phyloP scores from a whole-genome alignment of 2,113 vertebrate species.

The Grammomys dolichurus region DNA sequence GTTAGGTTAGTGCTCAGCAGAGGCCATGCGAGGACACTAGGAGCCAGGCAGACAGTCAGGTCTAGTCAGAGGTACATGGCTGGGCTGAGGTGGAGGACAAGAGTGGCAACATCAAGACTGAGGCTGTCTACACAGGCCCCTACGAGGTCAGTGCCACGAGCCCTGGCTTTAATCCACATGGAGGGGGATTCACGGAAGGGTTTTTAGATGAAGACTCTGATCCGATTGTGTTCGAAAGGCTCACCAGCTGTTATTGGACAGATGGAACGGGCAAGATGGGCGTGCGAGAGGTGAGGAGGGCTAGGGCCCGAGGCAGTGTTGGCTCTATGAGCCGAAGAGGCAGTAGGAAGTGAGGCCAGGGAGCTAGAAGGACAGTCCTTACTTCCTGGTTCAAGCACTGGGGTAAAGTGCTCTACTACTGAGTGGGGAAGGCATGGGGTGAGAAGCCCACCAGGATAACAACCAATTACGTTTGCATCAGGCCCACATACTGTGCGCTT shows the following conservation, averaged over 20 bases:
- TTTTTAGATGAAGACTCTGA: constrained; percentile 40
- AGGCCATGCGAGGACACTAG: background rate
- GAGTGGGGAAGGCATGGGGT: background rate
- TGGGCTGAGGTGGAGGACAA: background rate
- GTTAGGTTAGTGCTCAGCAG: background rate
- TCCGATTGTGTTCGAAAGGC: constrained; percentile 17
- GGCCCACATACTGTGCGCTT: no score
- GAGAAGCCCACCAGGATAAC: background rate
- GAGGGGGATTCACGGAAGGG: background rate
- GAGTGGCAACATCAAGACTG: background rate
- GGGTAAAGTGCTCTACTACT: background rate
- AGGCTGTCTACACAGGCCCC: background rate
- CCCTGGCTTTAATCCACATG: background rate
- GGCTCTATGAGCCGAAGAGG: background rate
- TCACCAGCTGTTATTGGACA: background rate
- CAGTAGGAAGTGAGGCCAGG: background rate
- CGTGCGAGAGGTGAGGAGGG: background rate
- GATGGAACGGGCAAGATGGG: background rate
- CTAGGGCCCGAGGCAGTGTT: background rate
- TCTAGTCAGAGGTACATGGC: background rate
- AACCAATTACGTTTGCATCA: background rate
- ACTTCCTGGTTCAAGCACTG: background rate
- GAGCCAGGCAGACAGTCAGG: no score
- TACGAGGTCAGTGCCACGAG: background rate
- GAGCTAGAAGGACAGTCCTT: background rate